These are phyloP conservation scores for Stichopus horrens DNA, from an alignment of 53 echinoderm and acorn worm genomes.

Conservation along the genomic window DNA sequence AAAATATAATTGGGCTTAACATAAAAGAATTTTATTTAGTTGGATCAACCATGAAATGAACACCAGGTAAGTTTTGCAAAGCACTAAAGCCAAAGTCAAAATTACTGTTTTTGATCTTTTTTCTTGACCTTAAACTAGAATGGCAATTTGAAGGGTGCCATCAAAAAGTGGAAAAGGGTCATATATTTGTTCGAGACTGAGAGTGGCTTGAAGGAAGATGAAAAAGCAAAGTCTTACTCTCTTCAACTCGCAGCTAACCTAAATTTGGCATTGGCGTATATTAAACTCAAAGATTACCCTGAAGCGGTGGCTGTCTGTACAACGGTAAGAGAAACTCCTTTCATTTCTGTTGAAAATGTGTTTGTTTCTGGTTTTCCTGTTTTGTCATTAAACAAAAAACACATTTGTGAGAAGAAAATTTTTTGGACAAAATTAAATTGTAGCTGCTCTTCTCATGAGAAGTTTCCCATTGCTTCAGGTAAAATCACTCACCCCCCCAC, in stretches of 20 bases:
- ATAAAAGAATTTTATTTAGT: background rate
- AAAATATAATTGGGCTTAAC: background rate
- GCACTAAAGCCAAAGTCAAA: background rate
- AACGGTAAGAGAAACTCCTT: constrained; percentile 55
- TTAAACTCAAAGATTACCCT: constrained; percentile 63
- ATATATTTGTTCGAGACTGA: constrained; percentile 61
- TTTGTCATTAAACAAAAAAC: too few species aligned
- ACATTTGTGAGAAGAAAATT: too few species aligned
- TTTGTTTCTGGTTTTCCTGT: too few species aligned
- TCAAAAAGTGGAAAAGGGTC: constrained; percentile 88
- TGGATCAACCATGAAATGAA: too few species aligned
- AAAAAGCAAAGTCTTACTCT: constrained; percentile 65
- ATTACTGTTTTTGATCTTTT: background rate
- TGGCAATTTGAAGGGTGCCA: constrained; percentile 68
- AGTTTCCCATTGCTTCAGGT: too few species aligned
- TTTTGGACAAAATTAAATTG: too few species aligned
- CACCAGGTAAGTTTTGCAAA: background rate
- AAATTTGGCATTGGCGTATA: constrained; percentile 76
- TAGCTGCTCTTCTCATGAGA: too few species aligned
- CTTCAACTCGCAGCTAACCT: constrained; percentile 78
- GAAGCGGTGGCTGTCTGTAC: constrained; percentile 69
- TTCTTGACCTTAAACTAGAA: constrained; percentile 39
- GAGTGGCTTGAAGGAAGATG: constrained; percentile 56
- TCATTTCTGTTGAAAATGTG: background rate
- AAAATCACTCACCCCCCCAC: too few species aligned